phyloP scores from a whole-genome alignment of 2,113 vertebrate species.

The Pipra filicauda region DNA sequence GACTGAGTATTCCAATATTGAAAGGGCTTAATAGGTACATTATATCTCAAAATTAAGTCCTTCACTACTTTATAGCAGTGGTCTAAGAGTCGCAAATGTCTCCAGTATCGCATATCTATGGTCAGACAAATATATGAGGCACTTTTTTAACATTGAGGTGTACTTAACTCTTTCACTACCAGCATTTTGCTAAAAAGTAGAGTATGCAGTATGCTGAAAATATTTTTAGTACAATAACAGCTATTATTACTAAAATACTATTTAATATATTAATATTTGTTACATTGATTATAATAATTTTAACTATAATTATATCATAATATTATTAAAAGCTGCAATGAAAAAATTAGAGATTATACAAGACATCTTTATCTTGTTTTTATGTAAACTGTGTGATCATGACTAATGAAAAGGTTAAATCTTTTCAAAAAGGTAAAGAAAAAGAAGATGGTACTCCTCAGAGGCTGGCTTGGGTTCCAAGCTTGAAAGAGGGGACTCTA shows the following conservation, averaged over 20 bases:
- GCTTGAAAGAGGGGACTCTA: neutral
- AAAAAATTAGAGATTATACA: neutral
- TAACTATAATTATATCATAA: neutral
- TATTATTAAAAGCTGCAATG: neutral
- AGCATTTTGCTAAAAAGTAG: neutral
- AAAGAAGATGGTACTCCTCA: neutral
- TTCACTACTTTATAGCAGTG: neutral
- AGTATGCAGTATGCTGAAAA: neutral
- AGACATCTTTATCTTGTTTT: neutral
- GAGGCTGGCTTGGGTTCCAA: neutral
- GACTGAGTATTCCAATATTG: neutral
- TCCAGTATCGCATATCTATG: neutral
- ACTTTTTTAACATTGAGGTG: neutral
- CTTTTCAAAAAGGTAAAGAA: neutral
- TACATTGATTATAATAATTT: neutral
- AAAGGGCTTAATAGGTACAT: neutral
- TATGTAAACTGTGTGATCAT: neutral
- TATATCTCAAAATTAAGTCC: neutral
- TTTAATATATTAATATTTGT: neutral
- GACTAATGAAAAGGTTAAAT: neutral
- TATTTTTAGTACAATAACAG: neutral
- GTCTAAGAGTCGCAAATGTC: neutral
- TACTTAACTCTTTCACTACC: slow-evolving; percentile 8
- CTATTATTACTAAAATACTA: neutral
- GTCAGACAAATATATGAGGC: neutral